Evolutionary conservation across 2,888 invertebrate genomes (phyloP), one percentile per base, ranked within the genome.

Genomic region (Fragum fragum): DNA sequence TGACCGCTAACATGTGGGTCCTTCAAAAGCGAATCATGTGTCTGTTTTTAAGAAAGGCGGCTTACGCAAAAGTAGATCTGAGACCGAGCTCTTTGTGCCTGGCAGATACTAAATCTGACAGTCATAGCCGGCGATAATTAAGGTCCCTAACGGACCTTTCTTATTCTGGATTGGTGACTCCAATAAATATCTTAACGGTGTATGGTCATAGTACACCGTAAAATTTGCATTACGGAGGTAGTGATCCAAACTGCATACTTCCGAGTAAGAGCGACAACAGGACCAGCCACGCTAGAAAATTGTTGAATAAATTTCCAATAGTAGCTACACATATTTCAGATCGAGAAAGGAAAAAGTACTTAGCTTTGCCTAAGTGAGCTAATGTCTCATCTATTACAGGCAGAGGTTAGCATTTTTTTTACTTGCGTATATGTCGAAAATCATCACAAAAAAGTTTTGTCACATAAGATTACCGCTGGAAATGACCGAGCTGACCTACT

Each of bases 251-350:
- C 26, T 11, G 59, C 59, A 26, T 59, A 59, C 59, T 59, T 59
- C 28, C 59, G 3, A 26, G 28, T 42, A 23, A 39, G 26, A n/a
- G 7, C n/a, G 26, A 29, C 32, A 16, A 14, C 42, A 9, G 39
- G 39, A 9, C 14, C 39, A 9, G 39, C 39, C 7, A 39, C 39
- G 14, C 39, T 39, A 9, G 71, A 75, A 39, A 81, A 81, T 39
- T 84, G 78, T 29, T 81, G 83, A 26, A 87, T 73, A 39, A 80
- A 85, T n/a, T 81, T 57, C 14, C 82, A 21, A 53, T 85, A 87
- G 36, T 83, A 83, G 32, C 75, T 80, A 28, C 76, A 81, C 76
- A 85, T 80, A 14, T n/a, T n/a, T n/a, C n/a, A n/a, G n/a, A n/a
- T n/a, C n/a, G n/a, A n/a, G n/a, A n/a, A n/a, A n/a, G n/a, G n/a